Percentiles rank a stretch among this genome's conserved stretches.
These are phyloP conservation scores for Brenthis daphne DNA, from an alignment of 2,888 invertebrate genomes.

Conservation along the genomic window DNA sequence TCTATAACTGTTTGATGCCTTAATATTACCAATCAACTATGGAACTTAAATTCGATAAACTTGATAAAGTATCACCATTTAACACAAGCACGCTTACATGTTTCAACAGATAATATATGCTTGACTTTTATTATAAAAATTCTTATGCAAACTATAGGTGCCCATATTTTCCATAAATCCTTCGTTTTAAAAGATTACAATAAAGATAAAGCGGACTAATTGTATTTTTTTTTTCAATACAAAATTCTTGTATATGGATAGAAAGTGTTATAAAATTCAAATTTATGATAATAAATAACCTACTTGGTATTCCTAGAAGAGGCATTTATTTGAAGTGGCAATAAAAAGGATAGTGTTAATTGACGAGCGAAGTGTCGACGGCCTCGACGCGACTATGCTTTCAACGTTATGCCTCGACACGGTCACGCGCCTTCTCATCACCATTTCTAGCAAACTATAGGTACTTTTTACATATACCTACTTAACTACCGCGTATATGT, in stretches of 20 bases:
- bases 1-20: slow-evolving; percentile 50
- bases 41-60: slow-evolving; percentile 16
- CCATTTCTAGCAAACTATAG: not conserved
- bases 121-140: too few species aligned
- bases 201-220: too few species aligned
- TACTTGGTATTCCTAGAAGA: slow-evolving; percentile 15
- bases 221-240: too few species aligned
- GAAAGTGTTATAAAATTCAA: not conserved
- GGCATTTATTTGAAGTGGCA: slow-evolving; percentile 31
- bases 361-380: slow-evolving; percentile 49
- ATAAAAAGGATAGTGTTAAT: slow-evolving; percentile 53
- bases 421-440: slow-evolving; percentile 24
- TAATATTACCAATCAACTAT: slow-evolving; percentile 22
- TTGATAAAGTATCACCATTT: not conserved
- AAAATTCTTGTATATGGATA: too few species aligned
- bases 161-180: too few species aligned
- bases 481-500: too few species aligned
- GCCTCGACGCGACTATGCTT: slow-evolving; percentile 51
- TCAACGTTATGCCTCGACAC: slow-evolving; percentile 34
- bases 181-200: too few species aligned
- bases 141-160: too few species aligned
- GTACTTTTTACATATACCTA: not conserved
- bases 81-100: too few species aligned
- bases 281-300: not conserved
- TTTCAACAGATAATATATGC: too few species aligned